Conservation (phyloP, 2,888 invertebrate genomes). For the Erannis defoliaria region DNA sequence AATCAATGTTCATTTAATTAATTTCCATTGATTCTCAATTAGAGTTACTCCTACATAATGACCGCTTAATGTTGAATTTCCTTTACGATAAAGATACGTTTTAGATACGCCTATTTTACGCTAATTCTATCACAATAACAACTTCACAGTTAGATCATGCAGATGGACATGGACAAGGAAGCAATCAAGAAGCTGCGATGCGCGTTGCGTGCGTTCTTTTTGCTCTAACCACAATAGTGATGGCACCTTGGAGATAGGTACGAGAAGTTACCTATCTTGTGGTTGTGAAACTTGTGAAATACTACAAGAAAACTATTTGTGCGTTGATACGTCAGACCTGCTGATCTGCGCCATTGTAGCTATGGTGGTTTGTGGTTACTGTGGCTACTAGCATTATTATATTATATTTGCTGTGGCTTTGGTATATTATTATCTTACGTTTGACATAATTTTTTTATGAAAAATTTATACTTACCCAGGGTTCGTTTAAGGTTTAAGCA, state of each 20-base stretch:
- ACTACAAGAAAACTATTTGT: neutral
- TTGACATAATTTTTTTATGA: too few relatives aligned
- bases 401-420: neutral
- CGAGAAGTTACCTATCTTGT: too few relatives aligned
- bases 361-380: neutral
- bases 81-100: conserved; percentile 19
- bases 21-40: conserved; percentile 11
- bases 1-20: conserved; percentile 14
- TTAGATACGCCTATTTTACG: conserved; percentile 35
- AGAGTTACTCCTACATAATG: conserved; percentile 7
- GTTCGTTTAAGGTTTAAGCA: too few relatives aligned
- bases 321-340: conserved; percentile 9
- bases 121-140: conserved; percentile 31
- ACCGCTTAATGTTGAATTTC: conserved; percentile 24
- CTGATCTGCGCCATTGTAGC: neutral
- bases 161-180: conserved; percentile 50
- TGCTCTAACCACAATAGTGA: conserved; percentile 43
- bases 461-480: too few relatives aligned
- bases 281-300: conserved; percentile 37
- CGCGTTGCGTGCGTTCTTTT: conserved; percentile 46
- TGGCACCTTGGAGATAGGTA: conserved; percentile 22
- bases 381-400: too few relatives aligned
- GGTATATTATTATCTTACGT: too few relatives aligned
- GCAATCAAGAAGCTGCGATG: conserved; percentile 52
- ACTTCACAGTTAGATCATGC: conserved; percentile 42